A percentile compares a stretch with the other conserved stretches of the same genome.
These are phyloP conservation scores for Marronus borbonicus DNA, from an alignment of 2,888 invertebrate genomes.

Conservation along the genomic window DNA sequence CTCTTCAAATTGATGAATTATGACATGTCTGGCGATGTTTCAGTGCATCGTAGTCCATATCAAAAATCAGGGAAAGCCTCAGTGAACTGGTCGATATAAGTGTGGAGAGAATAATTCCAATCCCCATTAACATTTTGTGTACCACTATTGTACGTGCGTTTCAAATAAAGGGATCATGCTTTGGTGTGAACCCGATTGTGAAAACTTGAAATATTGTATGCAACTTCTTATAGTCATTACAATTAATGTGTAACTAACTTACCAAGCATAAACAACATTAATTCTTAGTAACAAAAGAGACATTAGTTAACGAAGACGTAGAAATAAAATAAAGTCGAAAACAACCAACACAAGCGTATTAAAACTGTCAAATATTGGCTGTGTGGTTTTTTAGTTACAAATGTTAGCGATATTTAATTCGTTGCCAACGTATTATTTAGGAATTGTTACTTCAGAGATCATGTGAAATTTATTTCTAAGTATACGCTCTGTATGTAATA, in stretches of 20 bases:
- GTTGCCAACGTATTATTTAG: neutral
- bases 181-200: neutral
- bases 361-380: conserved; percentile 3
- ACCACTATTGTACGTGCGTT: neutral
- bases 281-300: neutral
- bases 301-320: neutral
- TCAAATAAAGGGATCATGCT: conserved; percentile 12
- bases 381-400: neutral
- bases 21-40: conserved; percentile 13
- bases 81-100: conserved; percentile 7
- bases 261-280: neutral
- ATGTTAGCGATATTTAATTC: neutral
- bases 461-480: neutral
- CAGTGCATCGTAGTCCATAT: conserved; percentile 4
- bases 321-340: neutral
- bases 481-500: too few relatives aligned
- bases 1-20: conserved; percentile 9
- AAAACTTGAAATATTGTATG: neutral
- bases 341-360: neutral
- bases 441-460: neutral
- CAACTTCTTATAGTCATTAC: neutral
- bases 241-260: neutral
- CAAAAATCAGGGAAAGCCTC: neutral
- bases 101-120: conserved; percentile 7
- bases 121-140: neutral